Base-by-base conservation (phyloP, 1,140 invertebrate genomes). In the Dufourea novaeangliae region DNA sequence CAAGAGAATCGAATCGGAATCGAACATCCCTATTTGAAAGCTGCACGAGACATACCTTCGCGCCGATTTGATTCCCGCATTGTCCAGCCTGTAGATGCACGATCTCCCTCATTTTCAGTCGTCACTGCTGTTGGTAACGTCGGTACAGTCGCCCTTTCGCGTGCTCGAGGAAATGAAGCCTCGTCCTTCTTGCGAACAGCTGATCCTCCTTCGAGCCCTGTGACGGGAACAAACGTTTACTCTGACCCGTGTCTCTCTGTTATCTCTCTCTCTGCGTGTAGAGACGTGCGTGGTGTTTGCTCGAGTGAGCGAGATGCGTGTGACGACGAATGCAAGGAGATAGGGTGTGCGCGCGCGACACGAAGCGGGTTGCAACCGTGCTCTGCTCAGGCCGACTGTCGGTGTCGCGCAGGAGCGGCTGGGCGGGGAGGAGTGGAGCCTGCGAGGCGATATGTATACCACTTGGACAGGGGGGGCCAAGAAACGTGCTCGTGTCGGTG, bases 11-110 rank as follows among this genome's bases (percentile, higher is more conserved):
- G 25, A 22, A 22, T 14, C 56, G 6, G 10, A 20, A n/a, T n/a
- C 56, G 6, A n/a, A 14, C n/a, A 10, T n/a, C 25, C 8, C 20
- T 3, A 2, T 11, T 46, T 46, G n/a, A n/a, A n/a, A n/a, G n/a
- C n/a, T n/a, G n/a, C 44, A 3, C 52, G 22, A 27, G 39, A 84
- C 84, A 90, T 92, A 95, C 95, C 93, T 96, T 96, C 7, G 95
- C 94, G 86, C 95, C 95, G 85, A 96, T 96, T 89, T 96, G 95
- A 89, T 96, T 96, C 66, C 95, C 95, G 88, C 95, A 96, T 91
- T 96, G 95, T 77, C 95, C 95, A 76, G 95, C 95, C 90, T 96
- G 95, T 76, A 96, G 92, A 89, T 96, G 95, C 80, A 96, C 95
- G 87, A 96, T 96, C 94, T 96, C 95, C 88, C 95, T 94, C 95